Conservation (phyloP, 2,113 vertebrate genomes). For the Hymenochirus boettgeri region DNA sequence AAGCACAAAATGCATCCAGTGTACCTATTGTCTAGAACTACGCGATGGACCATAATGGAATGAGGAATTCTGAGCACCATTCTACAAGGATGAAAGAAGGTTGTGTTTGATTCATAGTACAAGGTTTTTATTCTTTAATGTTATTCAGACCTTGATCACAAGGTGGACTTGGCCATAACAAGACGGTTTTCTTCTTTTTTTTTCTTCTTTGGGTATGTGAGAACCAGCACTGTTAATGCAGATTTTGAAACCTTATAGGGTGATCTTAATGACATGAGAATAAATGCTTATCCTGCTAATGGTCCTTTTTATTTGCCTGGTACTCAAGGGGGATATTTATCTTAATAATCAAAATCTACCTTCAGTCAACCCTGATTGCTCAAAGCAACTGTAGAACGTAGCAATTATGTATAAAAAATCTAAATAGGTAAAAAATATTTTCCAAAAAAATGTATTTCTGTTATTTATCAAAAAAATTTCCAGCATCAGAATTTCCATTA, state of each 20-base stretch:
- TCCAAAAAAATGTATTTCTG: too few species aligned
- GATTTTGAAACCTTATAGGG: conserved; percentile 14
- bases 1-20: background rate
- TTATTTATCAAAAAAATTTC: too few species aligned
- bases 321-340: background rate
- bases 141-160: background rate
- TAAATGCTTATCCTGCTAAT: conserved; percentile 17
- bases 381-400: too few species aligned
- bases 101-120: background rate
- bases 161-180: too few species aligned
- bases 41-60: background rate
- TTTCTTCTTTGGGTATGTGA: conserved; percentile 12
- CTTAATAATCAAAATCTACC: too few species aligned
- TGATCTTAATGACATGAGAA: conserved; percentile 12
- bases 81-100: background rate
- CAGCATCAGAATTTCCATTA: too few species aligned
- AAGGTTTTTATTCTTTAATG: background rate
- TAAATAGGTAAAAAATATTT: too few species aligned
- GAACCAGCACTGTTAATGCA: background rate
- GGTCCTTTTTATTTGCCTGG: background rate
- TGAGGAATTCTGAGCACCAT: background rate
- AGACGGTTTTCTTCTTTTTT: background rate
- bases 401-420: too few species aligned
- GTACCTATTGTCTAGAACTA: background rate
- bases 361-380: too few species aligned